A percentile compares a stretch with the other conserved stretches of the same genome.
Evolutionary conservation across 2,113 vertebrate genomes (phyloP).

Genomic region (Bettongia penicillata): DNA sequence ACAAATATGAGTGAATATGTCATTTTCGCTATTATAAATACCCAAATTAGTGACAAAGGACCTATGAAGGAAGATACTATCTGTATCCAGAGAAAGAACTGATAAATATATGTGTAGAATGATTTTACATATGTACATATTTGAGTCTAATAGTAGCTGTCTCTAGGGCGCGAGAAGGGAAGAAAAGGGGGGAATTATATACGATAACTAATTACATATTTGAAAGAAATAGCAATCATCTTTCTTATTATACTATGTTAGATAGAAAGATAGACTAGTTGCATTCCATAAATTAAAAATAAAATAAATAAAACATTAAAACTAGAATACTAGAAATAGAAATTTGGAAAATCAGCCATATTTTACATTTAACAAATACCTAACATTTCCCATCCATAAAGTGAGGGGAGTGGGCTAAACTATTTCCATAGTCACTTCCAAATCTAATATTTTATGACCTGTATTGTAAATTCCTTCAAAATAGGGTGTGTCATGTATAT

Average conservation of each 20-base stretch:
- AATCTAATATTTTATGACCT: background rate
- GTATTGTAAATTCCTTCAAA: background rate
- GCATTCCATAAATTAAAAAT: background rate
- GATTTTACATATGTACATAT: background rate
- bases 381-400: background rate
- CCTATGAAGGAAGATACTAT: background rate
- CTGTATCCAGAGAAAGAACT: background rate
- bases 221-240: background rate
- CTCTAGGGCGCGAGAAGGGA: background rate
- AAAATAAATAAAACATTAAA: too few relatives aligned
- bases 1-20: background rate
- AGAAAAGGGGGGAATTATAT: background rate
- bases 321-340: background rate
- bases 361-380: background rate
- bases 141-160: too few relatives aligned
- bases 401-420: background rate
- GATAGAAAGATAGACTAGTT: background rate
- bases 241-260: too few relatives aligned
- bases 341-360: background rate
- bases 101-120: background rate
- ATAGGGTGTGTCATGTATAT: background rate
- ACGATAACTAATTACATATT: background rate
- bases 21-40: background rate
- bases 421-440: background rate
- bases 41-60: background rate